A percentile compares a stretch with the other conserved stretches of the same genome.
Conservation (phyloP, 92 coral and sea anemone species). For the Muricea muricata region DNA sequence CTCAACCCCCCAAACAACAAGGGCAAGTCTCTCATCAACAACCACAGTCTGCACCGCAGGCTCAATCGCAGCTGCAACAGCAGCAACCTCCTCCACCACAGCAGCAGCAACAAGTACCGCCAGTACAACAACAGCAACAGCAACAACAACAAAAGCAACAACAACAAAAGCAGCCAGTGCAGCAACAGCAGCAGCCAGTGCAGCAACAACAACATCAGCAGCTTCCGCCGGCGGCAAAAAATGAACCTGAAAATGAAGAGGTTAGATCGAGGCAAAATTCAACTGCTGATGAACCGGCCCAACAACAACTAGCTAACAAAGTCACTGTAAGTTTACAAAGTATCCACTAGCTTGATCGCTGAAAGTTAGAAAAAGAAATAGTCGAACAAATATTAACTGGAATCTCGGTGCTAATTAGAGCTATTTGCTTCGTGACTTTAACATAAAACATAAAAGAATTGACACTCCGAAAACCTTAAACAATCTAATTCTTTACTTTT, state of each 20-base stretch:
- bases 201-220: not conserved
- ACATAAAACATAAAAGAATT: no score
- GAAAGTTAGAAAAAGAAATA: not conserved
- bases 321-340: not conserved
- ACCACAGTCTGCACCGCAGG: slow-evolving; percentile 15
- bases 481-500: no score
- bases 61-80: slow-evolving; percentile 2
- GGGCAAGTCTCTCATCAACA: not conserved
- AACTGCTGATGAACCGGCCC: slow-evolving; percentile 18
- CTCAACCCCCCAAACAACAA: slow-evolving; percentile 40
- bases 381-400: no score
- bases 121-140: not conserved
- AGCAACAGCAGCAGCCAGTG: no score
- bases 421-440: no score
- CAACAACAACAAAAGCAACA: no score
- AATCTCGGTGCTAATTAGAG: no score
- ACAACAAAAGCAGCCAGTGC: no score
- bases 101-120: slow-evolving; percentile 3
- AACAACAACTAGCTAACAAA: not conserved
- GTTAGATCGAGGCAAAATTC: slow-evolving; percentile 35
- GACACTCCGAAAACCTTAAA: no score
- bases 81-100: slow-evolving; percentile 26
- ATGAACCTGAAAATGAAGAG: slow-evolving; percentile 30
- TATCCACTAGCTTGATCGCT: not conserved
- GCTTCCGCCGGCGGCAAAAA: slow-evolving; percentile 34